A percentile compares a stretch with the other conserved stretches of the same genome.
phyloP scores from a whole-genome alignment of 2,888 invertebrate species.

The Psylliodes chrysocephalus region DNA sequence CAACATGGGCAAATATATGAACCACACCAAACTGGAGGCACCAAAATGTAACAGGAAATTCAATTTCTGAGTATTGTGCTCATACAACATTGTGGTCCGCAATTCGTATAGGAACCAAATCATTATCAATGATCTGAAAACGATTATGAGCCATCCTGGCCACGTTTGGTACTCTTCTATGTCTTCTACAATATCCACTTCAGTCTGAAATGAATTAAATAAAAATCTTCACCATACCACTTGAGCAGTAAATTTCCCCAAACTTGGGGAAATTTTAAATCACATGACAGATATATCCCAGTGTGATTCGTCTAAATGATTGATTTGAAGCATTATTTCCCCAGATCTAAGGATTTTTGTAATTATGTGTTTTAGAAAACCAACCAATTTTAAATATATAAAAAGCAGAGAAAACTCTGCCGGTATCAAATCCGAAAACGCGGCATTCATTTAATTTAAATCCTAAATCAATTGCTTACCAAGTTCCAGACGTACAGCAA shows the following conservation, averaged over 20 bases:
- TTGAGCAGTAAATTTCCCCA: too few relatives aligned
- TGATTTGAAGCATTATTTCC: too few relatives aligned
- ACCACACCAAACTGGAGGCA: conserved; percentile 97
- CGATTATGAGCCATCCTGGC: conserved; percentile 95
- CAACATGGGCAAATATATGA: conserved; percentile 94
- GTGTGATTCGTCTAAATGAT: too few relatives aligned
- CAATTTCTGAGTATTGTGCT: conserved; percentile 83
- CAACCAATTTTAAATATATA: too few relatives aligned
- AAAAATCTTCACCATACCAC: too few relatives aligned
- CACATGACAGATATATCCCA: not conserved
- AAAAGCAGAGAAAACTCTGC: too few relatives aligned
- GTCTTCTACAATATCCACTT: conserved; percentile 95
- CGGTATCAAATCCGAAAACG: too few relatives aligned
- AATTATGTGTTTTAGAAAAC: too few relatives aligned
- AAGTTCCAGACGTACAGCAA: conserved; percentile 96
- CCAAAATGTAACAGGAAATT: conserved; percentile 97
- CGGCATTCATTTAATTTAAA: too few relatives aligned
- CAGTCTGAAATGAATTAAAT: conserved; percentile 89
- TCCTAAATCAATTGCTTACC: too few relatives aligned
- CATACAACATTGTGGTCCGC: conserved; percentile 81
- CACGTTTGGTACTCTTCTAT: conserved; percentile 97
- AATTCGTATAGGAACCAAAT: conserved; percentile 86
- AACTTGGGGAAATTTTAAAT: too few relatives aligned
- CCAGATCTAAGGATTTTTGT: too few relatives aligned
- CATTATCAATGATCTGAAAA: conserved; percentile 86